These are phyloP conservation scores for Nasonia giraulti DNA, from an alignment of 1,140 invertebrate genomes.

Conservation along the genomic window DNA sequence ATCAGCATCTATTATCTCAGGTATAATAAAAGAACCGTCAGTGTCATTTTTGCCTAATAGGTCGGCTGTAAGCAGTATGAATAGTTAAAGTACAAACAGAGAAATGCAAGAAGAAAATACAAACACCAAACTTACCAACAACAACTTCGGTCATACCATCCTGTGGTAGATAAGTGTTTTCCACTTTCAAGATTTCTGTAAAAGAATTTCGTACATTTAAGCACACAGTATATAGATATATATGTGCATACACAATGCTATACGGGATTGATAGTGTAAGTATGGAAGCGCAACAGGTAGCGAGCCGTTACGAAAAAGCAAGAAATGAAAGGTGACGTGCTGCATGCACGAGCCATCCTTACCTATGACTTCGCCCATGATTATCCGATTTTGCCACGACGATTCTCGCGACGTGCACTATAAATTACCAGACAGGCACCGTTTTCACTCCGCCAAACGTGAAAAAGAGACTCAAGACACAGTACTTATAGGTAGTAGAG, in stretches of 20 bases:
- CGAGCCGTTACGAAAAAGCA: constrained; percentile 24
- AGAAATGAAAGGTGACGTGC: not conserved
- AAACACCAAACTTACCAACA: constrained; percentile 53
- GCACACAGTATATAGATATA: not conserved
- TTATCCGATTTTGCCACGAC: not conserved
- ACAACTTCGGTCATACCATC: constrained; percentile 48
- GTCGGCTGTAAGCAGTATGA: constrained; percentile 30
- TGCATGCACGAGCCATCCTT: not conserved
- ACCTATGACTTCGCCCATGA: constrained; percentile 51
- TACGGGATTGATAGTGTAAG: not conserved
- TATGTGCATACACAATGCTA: not conserved
- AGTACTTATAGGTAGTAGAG: not conserved
- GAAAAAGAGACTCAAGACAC: constrained; percentile 2
- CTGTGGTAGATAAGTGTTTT: constrained; percentile 50
- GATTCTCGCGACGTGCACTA: not conserved
- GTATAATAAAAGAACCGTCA: constrained; percentile 31
- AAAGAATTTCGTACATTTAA: constrained; percentile 25
- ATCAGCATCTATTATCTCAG: constrained; percentile 40
- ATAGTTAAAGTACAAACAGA: constrained; percentile 30
- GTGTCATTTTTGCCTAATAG: constrained; percentile 36
- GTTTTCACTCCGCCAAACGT: constrained; percentile 9
- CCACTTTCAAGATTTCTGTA: constrained; percentile 61
- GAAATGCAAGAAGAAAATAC: not conserved
- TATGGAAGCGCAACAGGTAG: constrained; percentile 42
- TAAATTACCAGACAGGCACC: not conserved